Conservation (phyloP, 2,113 vertebrate species). For the Macquaria australasica region DNA sequence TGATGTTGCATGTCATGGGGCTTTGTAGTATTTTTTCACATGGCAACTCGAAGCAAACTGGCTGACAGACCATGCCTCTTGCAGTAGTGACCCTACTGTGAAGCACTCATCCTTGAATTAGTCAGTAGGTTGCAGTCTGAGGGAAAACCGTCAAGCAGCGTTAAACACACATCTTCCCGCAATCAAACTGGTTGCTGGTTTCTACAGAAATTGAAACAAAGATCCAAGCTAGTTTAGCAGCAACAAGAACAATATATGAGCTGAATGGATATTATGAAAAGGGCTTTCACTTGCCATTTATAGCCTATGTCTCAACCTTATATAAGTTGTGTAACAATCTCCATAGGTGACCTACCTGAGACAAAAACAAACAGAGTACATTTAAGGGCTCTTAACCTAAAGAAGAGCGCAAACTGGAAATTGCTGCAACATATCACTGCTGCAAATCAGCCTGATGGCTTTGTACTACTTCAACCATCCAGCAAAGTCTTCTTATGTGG, state of each 20-base stretch:
- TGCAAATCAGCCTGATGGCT: too few relatives aligned
- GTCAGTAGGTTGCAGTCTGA: background rate
- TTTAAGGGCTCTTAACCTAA: background rate
- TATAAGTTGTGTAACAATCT: background rate
- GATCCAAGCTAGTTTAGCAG: background rate
- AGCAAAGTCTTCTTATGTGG: background rate
- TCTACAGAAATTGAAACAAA: background rate
- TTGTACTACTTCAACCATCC: background rate
- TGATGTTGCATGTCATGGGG: background rate
- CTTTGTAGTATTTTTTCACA: background rate
- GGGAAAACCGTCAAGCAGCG: background rate
- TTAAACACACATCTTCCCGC: background rate
- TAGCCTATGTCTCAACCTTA: background rate
- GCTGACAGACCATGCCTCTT: background rate
- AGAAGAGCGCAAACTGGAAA: too few relatives aligned
- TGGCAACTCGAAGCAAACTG: background rate
- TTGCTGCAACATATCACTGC: background rate
- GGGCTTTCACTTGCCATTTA: background rate
- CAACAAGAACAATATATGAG: background rate
- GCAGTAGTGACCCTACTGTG: background rate
- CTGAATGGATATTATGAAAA: background rate
- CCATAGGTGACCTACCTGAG: background rate
- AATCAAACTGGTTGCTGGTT: background rate
- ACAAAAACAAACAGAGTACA: too few relatives aligned
- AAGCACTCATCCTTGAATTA: conserved; percentile 12